Evolutionary conservation across 2,888 invertebrate species (phyloP).

Genomic region (Ommatoiulus sabulosus): DNA sequence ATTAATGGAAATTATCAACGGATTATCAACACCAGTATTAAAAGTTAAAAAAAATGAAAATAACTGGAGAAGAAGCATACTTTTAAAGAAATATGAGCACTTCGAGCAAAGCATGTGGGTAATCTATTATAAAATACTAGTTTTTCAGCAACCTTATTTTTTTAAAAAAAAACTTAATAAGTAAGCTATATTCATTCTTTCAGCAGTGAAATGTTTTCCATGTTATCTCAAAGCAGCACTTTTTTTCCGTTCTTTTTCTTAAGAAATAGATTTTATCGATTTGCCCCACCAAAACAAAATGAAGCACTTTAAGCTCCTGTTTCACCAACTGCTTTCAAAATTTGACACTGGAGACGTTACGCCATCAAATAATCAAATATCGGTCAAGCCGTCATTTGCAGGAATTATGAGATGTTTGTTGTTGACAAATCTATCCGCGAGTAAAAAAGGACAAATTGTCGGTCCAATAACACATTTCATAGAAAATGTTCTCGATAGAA

Average conservation of each 20-base stretch:
- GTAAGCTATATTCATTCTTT: not conserved
- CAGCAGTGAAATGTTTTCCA: not conserved
- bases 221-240: not conserved
- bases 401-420: slow-evolving; percentile 12
- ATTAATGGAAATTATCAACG: no score
- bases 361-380: not conserved
- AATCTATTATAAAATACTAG: no score
- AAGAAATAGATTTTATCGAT: not conserved
- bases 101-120: not conserved
- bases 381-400: not conserved
- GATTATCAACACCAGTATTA: no score
- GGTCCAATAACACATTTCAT: slow-evolving; percentile 16
- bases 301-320: slow-evolving; percentile 4
- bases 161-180: not conserved
- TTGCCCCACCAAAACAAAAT: not conserved
- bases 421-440: not conserved
- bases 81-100: not conserved
- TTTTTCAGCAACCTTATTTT: not conserved
- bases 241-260: not conserved
- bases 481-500: not conserved
- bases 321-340: not conserved
- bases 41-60: no score
- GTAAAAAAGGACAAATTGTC: not conserved
- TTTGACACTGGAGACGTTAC: not conserved
- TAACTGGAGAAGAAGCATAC: no score